phyloP scores from a whole-genome alignment of 1,140 invertebrate species.

The Sinella curviseta region DNA sequence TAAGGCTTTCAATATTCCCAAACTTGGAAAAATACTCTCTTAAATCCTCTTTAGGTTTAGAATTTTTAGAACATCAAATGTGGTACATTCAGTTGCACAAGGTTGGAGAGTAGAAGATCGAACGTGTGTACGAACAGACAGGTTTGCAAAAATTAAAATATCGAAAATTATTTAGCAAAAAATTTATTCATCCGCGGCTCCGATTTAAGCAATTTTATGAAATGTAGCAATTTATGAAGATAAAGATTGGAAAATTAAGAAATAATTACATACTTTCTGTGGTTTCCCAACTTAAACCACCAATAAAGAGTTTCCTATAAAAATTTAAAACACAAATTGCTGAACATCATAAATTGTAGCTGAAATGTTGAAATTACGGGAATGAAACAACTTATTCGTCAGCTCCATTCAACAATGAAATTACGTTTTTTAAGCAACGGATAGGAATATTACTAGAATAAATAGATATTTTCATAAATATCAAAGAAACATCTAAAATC shows the following conservation, averaged over 20 bases:
- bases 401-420: background rate
- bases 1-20: slow-evolving; percentile 89
- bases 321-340: slow-evolving; percentile 52
- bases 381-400: slow-evolving; percentile 5
- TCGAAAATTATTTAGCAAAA: slow-evolving; percentile 13
- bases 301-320: slow-evolving; percentile 94
- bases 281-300: slow-evolving; percentile 95
- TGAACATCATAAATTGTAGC: background rate
- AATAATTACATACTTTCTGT: slow-evolving; percentile 83
- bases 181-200: background rate
- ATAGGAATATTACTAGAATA: background rate
- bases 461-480: background rate
- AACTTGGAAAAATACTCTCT: slow-evolving; percentile 85
- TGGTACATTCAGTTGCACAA: slow-evolving; percentile 25
- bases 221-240: background rate
- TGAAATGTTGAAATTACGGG: slow-evolving; percentile 20
- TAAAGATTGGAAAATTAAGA: slow-evolving; percentile 35
- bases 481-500: background rate
- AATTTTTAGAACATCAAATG: slow-evolving; percentile 20
- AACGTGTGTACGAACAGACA: slow-evolving; percentile 48
- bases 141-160: slow-evolving; percentile 35
- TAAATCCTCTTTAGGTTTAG: slow-evolving; percentile 77
- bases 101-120: slow-evolving; percentile 33
- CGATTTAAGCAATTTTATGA: background rate
- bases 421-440: too few relatives aligned